Base-by-base conservation (phyloP, 2,888 invertebrate genomes). In the Phoronis australis region DNA sequence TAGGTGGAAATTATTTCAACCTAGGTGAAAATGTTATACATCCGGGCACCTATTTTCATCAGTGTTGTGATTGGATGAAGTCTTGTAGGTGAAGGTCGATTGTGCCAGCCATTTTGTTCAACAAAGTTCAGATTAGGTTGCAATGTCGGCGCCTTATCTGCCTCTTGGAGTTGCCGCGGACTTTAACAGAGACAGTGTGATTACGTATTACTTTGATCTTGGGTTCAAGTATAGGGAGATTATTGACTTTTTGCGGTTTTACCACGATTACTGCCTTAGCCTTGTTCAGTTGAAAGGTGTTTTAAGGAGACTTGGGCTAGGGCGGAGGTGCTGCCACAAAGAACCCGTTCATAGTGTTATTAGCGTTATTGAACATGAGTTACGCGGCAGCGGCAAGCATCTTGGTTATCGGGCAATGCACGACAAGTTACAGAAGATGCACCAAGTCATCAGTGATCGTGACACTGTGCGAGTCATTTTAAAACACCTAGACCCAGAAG, bases 401-500 rank as follows among this genome's bases (percentile, higher is more conserved):
- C 31, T 47, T 20, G 42, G 41, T 3, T 47, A 47, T 21, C 25
- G 42, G 2, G 26, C 47, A 2, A 47, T 47, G 47, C 42, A 42
- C 35, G 31, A 41, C 4, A 47, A 23, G 20, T 6, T 47, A 18
- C 15, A 12, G 2, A 18, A 42, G 18, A 47, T 15, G 12, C 25
- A 47, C 37, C 3, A 41, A 3, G 15, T 47, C 9, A 37, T 47
- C 9, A 35, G n/a, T n/a, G 20, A 18, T n/a, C 9, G 42, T 20
- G 47, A 42, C 26, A 42, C 41, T 9, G 42, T 50, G 2, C 12
- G 46, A 35, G 2, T 40, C 4, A 37, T 42, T 37, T 20, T 50
- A 21, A 2, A 18, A 18, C 20, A 42, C 25, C 9, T 50, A 2
- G 49, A 53, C 42, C 42, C 51, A 37, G 40, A 54, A 39, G 49